Evolutionary conservation across 2,113 vertebrate species (phyloP), one percentile per base, ranked within the genome.

Genomic region (Spilogale gracilis): DNA sequence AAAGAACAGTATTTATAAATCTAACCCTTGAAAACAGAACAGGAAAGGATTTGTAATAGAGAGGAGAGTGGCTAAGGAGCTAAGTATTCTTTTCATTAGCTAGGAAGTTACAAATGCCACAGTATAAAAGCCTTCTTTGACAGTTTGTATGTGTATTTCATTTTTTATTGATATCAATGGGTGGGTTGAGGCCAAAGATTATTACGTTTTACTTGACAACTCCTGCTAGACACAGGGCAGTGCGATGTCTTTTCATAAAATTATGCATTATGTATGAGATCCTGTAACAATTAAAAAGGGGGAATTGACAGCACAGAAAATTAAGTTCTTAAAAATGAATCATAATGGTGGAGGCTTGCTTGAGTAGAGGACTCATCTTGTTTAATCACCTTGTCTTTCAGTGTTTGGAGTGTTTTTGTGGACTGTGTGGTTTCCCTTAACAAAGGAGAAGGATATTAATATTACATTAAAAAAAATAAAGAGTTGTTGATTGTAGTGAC

Each of bases 221-320:
- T 11, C 38, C 20, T 48, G 43, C 95, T 97, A 32, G 92, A 98
- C 91, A 84, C 76, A 85, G 92, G 71, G 63, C 95, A 67, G 30
- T 78, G 85, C 81, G 90, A 93, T 97, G 63, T 93, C 76, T 48
- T 96, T 81, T 97, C 94, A 95, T 97, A 96, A 96, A 95, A 94
- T 50, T 48, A 96, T 98, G 56, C 93, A 98, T 98, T 98, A 98
- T 98, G 97, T 97, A 98, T 98, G 94, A 98, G 97, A 87, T 74
- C 67, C 94, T 98, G 23, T 92, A 94, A 95, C 97, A 98, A 97
- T 98, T 98, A 98, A 98, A 97, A 83, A 97, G 80, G 82, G 81
- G 20, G 38, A 88, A 96, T 87, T 88, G 95, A 73, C 86, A 91
- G 54, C 67, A 89, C 48, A 97, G 96, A 96, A 98, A 97, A 95